Base-by-base conservation (phyloP, 1,140 invertebrate genomes). In the Dinoponera quadriceps region DNA sequence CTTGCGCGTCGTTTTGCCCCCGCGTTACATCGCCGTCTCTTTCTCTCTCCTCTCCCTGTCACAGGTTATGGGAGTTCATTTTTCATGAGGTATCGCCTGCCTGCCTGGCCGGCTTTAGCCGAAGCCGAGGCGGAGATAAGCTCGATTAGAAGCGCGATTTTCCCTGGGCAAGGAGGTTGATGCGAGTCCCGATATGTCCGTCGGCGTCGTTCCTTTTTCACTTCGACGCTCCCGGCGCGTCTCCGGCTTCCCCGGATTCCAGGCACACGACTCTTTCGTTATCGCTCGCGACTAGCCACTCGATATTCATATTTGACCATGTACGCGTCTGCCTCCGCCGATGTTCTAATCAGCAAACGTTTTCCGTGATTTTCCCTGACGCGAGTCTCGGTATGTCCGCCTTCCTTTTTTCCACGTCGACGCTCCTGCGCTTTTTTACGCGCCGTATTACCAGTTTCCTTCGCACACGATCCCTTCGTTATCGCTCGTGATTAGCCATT, bases 111-210 rank as follows among this genome's bases (percentile, higher is more conserved):
- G 5, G 11, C 38, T 29, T 65, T 14, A 77, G 20, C 38, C 27
- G 63, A 11, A 11, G 29, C 5, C 49, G 51, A 25, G 49, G 29
- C 65, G 33, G 65, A 80, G 75, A 78, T 78, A 78, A 69, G 75
- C 63, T 57, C 75, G 75, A 71, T 80, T 80, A 71, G 65, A 80
- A 69, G 75, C 29, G 75, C 75, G 75, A 71, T 71, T 57, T 78
- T 80, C 75, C n/a, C 33, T 16, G 29, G 59, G 49, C 48, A 33
- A 78, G 51, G 63, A 69, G 51, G 63, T 55, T 78, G 75, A 80
- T 71, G 65, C 65, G 75, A 51, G 9, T 49, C 44, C 20, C 38
- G 38, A 68, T 68, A 51, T n/a, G 33, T 59, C 25, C 16, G 18
- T 48, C 65, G 65, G 27, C 13, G 18, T 57, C 7, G 38, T 57